Base-by-base conservation (phyloP, 37 sponge, comb jelly and placozoan genomes). In the Oopsacas minuta region DNA sequence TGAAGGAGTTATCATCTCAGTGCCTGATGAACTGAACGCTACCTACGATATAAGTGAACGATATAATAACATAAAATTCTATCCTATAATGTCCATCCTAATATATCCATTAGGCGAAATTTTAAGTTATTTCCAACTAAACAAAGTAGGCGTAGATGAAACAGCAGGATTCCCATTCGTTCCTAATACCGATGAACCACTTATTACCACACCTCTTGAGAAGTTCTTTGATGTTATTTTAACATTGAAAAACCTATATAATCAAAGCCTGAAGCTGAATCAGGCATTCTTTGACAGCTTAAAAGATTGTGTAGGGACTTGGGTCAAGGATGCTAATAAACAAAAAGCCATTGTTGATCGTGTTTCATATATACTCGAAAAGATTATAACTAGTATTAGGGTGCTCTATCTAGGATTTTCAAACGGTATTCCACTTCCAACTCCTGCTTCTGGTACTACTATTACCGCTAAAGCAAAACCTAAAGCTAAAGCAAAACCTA, bases 11-110 rank as follows among this genome's bases (percentile, higher is more conserved):
- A 61, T 61, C 28, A n/a, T 61, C 5, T 25, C 75, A 7, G 30
- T 61, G 5, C 30, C 75, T 34, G 75, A 61, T 25, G 75, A 61
- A 61, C 22, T 61, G 28, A 61, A 61, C 28, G 75, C 22, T 20
- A 20, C 20, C 7, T 61, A 61, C 22, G 1, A 61, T 32, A 61
- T 61, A 61, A 61, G 32, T 61, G 32, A 61, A 12, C 75, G 75
- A n/a, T 61, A 61, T 34, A 61, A 61, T n/a, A 61, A 61, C 75
- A 61, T 61, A 7, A 61, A n/a, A 12, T 61, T 61, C 75, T 61
- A 25, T 34, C 75, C 75, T 3, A 61, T 61, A 7, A 61, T 61
- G 75, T 25, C 75, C 20, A n/a, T 61, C 28, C 22, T 61, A 25
- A 61, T 61, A 32, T 61, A 61, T 12, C 75, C 75, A 12, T 61